phyloP scores from a whole-genome alignment of 2,113 vertebrate species.

The Callocephalon fimbriatum region DNA sequence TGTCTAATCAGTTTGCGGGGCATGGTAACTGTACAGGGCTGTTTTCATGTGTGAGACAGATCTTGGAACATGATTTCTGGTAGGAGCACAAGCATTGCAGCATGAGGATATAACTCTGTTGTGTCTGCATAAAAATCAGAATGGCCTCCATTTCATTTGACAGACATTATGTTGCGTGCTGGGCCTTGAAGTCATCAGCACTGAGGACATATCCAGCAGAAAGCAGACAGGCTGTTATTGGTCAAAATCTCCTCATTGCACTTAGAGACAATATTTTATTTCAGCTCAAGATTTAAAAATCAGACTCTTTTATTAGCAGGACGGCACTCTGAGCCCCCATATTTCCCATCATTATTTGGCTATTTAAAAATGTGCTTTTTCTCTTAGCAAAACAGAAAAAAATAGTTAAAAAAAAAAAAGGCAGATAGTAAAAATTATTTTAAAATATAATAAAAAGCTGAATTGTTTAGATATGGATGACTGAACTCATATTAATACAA shows the following conservation, averaged over 20 bases:
- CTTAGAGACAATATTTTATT: background rate
- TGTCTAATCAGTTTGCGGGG: background rate
- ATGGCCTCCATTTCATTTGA: background rate
- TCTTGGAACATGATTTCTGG: background rate
- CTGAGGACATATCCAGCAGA: background rate
- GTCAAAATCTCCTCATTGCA: background rate
- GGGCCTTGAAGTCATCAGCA: background rate
- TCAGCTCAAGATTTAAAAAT: background rate
- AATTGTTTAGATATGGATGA: background rate
- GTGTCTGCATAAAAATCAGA: background rate
- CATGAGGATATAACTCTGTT: background rate
- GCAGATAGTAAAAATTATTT: background rate
- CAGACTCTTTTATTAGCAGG: background rate
- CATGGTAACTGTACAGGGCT: background rate
- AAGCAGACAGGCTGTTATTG: background rate
- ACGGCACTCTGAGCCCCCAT: background rate
- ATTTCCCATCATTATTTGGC: background rate
- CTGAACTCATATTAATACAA: conserved; percentile 1
- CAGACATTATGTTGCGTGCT: background rate
- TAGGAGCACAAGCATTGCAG: background rate
- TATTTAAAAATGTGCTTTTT: background rate
- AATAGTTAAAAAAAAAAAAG: background rate
- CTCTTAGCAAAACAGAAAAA: background rate
- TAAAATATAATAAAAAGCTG: conserved; percentile 6
- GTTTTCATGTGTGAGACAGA: background rate